Base-by-base conservation (phyloP, 2,113 vertebrate genomes). In the Nothoprocta perdicaria region DNA sequence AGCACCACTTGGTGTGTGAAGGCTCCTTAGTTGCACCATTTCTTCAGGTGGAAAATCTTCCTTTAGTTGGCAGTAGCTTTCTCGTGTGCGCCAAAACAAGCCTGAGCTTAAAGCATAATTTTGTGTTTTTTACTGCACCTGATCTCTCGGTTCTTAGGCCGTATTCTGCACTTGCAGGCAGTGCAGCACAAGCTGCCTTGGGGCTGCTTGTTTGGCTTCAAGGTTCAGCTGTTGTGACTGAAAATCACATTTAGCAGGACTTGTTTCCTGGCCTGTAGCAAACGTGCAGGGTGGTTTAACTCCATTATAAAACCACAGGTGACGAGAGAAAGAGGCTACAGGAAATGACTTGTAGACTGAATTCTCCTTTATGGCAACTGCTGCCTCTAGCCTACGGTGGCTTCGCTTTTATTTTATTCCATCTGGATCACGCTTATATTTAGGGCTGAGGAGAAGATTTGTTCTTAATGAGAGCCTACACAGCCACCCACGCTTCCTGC, bases 301-400 rank as follows among this genome's bases (percentile, higher is more conserved):
- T 84, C 92, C n/a, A 35, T 96, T 96, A 67, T 80, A 86, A 96
- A 96, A 96, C 96, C 97, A 16, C 97, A 96, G 95, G 97, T 96
- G 92, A 96, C 82, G 95, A 86, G 89, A 92, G 95, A 92, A 94
- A 96, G 72, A 92, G 81, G 48, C 62, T 94, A 53, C 94, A 96
- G 97, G 97, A 97, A 98, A 96, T 95, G 61, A 97, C 88, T 95
- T 89, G 66, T 61, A 63, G 53, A 55, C 69, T 89, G 57, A 84
- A 43, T 88, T 92, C 65, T 55, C 18, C 52, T 38, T 2, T 2
- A 67, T 1, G 8, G 69, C 57, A 84, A 79, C 79, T 87, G 53
- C n/a, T 66, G 87, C 6, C 61, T 88, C 66, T 61, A 89, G 85
- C 52, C 2, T 8, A 45, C 66, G 29, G 40, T 26, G 5, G 29